These are phyloP conservation scores for Macrosiphum euphorbiae DNA, from an alignment of 2,888 invertebrate genomes.

Conservation along the genomic window DNA sequence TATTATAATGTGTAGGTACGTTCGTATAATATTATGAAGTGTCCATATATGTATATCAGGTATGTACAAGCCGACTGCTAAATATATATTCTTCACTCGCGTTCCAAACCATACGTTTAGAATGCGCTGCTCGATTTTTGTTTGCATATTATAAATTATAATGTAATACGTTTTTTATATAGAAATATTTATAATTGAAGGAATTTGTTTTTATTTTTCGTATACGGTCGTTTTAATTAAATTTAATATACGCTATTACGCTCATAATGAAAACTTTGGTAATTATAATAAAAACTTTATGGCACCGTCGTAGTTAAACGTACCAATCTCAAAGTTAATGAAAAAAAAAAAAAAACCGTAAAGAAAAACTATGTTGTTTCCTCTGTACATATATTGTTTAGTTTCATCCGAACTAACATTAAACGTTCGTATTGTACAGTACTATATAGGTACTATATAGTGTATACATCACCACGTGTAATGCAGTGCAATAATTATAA, in stretches of 20 bases:
- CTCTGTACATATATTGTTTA: neutral
- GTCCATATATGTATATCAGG: too few species aligned
- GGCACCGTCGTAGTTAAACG: neutral
- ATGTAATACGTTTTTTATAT: neutral
- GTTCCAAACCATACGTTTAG: neutral
- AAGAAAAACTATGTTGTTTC: neutral
- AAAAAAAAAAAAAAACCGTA: neutral
- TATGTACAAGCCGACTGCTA: neutral
- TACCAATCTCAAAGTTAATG: slow-evolving; percentile 20
- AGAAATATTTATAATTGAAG: neutral
- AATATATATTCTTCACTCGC: neutral
- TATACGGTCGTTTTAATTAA: neutral
- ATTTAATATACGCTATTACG: neutral
- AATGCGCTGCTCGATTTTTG: neutral
- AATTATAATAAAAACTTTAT: slow-evolving; percentile 40
- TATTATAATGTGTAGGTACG: neutral
- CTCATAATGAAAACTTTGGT: neutral
- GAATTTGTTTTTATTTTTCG: neutral
- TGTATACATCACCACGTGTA: neutral
- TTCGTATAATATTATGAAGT: neutral
- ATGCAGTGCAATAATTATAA: neutral
- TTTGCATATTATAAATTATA: neutral
- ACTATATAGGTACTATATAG: neutral
- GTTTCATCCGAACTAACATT: neutral
- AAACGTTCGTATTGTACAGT: neutral